Evolutionary conservation across 2,888 invertebrate species (phyloP), one percentile per base, ranked within the genome.

Genomic region (Octonoba sinensis): DNA sequence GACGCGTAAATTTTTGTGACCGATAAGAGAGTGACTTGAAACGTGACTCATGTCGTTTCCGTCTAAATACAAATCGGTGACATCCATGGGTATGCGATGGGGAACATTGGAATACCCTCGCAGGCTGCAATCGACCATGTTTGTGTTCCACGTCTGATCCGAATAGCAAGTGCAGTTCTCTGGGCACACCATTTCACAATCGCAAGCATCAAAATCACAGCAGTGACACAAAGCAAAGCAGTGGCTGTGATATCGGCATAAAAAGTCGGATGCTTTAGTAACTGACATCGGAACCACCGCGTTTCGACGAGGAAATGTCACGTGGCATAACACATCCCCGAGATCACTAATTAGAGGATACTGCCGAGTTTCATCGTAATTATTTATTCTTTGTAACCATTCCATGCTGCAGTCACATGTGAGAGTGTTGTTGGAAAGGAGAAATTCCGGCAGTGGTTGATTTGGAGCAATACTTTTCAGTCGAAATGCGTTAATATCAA

Each of bases 171-270:
- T 93, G 89, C 96, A 96, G 87, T 94, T 94, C 78, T 91, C 91
- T 24, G 96, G 96, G 87, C 96, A 96, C 69, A 94, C 94, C 93
- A 95, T 95, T 91, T 96, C 94, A 90, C 96, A 96, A 89, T 96
- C 96, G 88, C 96, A 96, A 51, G 94, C 94, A 87, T 95, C 95
- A 88, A 94, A 96, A 88, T 95, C 95, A 89, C 96, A 96, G 87
- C 96, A 96, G 87, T 95, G 94, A 88, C 96, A 96, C 84, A 94
- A 89, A 6, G 95, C 93, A 88, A 95, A 95, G 89, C 96, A 96
- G 87, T 95, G 94, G 84, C 93, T 92, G 84, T 93, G 93, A 88
- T 95, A 95, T 88, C 93, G 93, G 89, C 95, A 95, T 86, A 95
- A 90, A 89, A 95, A 95, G 89, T 95, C 94, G 87, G 93, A 93